A percentile compares a stretch with the other conserved stretches of the same genome.
Conservation (phyloP, 2,888 invertebrate species). For the Trichacis sp. region DNA sequence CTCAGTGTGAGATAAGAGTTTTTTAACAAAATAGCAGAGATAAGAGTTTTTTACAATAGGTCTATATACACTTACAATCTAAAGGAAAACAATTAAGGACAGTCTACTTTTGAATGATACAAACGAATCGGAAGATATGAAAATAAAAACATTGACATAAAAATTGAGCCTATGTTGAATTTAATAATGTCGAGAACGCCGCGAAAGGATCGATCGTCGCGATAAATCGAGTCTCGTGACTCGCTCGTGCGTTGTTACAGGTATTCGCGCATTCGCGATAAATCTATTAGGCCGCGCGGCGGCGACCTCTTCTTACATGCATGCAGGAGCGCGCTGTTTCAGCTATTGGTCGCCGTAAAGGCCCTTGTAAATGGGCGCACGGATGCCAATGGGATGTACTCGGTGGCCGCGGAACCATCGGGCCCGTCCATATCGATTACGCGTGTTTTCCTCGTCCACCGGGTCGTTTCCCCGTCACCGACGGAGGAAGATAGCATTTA, state of each 20-base stretch:
- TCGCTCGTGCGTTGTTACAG: constrained; percentile 20
- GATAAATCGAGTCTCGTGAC: constrained; percentile 50
- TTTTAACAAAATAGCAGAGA: too few relatives aligned
- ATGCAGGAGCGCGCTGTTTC: constrained; percentile 9
- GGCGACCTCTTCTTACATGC: constrained; percentile 36
- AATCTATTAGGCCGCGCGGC: constrained; percentile 44
- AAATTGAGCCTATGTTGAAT: too few relatives aligned
- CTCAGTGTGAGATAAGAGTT: too few relatives aligned
- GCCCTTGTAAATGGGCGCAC: constrained; percentile 36
- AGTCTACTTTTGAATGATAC: too few relatives aligned
- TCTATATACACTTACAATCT: too few relatives aligned
- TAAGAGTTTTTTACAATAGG: too few relatives aligned
- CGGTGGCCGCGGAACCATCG: constrained; percentile 29
- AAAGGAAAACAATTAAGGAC: too few relatives aligned
- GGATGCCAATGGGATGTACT: constrained; percentile 34
- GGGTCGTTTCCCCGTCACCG: neutral
- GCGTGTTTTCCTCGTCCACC: constrained; percentile 1
- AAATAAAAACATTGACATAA: too few relatives aligned
- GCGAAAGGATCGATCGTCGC: too few relatives aligned
- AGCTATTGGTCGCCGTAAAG: constrained; percentile 21
- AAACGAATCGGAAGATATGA: too few relatives aligned
- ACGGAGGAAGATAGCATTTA: constrained; percentile 52
- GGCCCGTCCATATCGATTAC: constrained; percentile 10
- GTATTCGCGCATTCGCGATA: constrained; percentile 41
- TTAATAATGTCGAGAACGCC: too few relatives aligned